Base-by-base conservation (phyloP, 92 coral and sea anemone species). In the Porites evermanni region DNA sequence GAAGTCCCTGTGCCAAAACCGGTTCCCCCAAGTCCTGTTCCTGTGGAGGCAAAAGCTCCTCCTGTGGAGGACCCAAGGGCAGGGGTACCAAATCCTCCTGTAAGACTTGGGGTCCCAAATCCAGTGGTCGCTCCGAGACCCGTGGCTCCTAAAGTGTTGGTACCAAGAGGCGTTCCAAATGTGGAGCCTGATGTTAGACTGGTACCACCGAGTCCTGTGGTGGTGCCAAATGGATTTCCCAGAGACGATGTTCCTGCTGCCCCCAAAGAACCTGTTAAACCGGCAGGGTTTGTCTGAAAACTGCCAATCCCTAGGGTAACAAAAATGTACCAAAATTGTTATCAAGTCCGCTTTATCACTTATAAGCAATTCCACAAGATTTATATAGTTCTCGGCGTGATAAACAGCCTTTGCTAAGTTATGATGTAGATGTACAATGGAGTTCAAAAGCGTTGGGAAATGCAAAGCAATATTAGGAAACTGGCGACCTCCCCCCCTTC, bases 81-180 rank as follows among this genome's bases (percentile, higher is more conserved):
- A 8, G 94, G 89, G 16, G 96, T 77, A 38, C 98, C 98, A 77
- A 95, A 78, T 50, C 93, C 95, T 56, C 78, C 84, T 18, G 85
- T 88, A 17, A 89, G 84, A 17, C 88, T 59, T 2, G 90, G 75
- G 72, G 78, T 67, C 53, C 94, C 91, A 86, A 93, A 84, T 13
- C 94, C 98, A 38, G 85, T 79, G 11, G 84, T 65, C 82, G 92
- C 38, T 0, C 95, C 94, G 26, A 91, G 81, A 53, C 95, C 95
- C 21, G 92, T 70, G 80, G 93, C 74, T 20, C 94, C 92, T 77
- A 87, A 75, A 14, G 94, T 44, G 29, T 91, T 83, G 53, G 79
- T 61, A 56, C 87, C 88, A 1, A 63, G 77, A 12, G 87, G 23
- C 64, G 89, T 60, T 52, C 91, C 90, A 65, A 87, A 60, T 53